Evolutionary conservation across 2,797 vertebrate species (phyloP).

Genomic region (Melanotaenia pygmaea): DNA sequence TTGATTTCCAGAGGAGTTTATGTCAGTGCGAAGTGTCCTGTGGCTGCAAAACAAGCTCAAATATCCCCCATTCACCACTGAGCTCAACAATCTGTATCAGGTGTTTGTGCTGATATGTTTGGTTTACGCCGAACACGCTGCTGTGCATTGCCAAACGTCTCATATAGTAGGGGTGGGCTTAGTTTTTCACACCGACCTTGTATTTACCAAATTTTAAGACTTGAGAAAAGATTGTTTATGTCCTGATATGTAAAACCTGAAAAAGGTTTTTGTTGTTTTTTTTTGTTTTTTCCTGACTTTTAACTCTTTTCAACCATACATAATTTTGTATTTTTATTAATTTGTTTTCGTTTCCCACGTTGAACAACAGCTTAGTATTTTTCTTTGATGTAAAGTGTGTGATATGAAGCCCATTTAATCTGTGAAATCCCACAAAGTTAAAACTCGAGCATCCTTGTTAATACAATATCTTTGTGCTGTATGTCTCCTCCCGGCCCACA

Average conservation of each 20-base stretch:
- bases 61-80: background rate
- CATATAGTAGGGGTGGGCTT: too few species aligned
- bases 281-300: background rate
- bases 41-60: background rate
- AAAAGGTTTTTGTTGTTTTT: background rate
- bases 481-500: constrained; percentile 8
- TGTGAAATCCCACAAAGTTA: background rate
- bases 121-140: background rate
- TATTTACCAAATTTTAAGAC: background rate
- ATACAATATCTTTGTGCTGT: constrained; percentile 30
- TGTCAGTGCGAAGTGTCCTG: background rate
- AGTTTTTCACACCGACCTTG: background rate
- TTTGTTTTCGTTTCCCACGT: constrained; percentile 8
- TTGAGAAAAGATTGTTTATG: background rate
- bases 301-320: background rate
- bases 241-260: background rate
- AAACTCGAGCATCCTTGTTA: constrained; percentile 15
- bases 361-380: constrained; percentile 9
- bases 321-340: background rate
- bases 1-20: too few species aligned
- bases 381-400: constrained; percentile 12
- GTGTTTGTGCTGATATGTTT: background rate
- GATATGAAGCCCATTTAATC: constrained; percentile 28
- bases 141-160: too few species aligned
- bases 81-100: background rate